These are phyloP conservation scores for Arctocebus calabarensis DNA, from an alignment of 2,797 vertebrate genomes.

Conservation along the genomic window DNA sequence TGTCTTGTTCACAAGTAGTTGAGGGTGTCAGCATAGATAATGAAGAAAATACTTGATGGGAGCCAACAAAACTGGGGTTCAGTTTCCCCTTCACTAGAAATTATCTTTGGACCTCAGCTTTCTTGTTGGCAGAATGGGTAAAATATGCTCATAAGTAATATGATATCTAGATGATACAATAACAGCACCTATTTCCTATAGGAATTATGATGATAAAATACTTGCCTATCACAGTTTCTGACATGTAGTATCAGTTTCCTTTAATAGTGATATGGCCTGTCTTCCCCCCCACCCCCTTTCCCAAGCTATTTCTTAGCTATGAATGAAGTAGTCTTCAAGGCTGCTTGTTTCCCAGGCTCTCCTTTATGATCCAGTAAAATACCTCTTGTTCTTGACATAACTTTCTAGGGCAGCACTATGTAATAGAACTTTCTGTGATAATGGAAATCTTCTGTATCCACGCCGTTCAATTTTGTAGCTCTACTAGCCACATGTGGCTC, in stretches of 20 bases:
- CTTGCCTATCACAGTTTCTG: neutral
- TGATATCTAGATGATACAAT: neutral
- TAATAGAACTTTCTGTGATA: neutral
- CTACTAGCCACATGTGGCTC: neutral
- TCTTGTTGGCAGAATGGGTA: neutral
- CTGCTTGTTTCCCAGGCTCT: neutral
- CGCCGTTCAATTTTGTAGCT: neutral
- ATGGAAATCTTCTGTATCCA: neutral
- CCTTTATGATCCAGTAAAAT: neutral
- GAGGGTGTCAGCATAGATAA: neutral
- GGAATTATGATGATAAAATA: neutral
- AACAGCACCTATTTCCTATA: neutral
- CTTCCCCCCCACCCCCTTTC: neutral
- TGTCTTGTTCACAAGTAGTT: neutral
- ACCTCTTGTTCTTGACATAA: neutral
- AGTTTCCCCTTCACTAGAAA: neutral
- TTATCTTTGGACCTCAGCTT: neutral
- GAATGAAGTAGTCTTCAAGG: constrained; percentile 5
- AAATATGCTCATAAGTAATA: constrained; percentile 7
- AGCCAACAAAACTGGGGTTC: neutral
- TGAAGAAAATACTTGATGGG: neutral
- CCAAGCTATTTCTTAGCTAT: neutral
- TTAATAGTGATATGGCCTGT: neutral
- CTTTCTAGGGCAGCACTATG: neutral
- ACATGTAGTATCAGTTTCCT: neutral